These are phyloP conservation scores for Ophioderma brevispina DNA, from an alignment of 35 echinoderm and acorn worm genomes.

Conservation along the genomic window DNA sequence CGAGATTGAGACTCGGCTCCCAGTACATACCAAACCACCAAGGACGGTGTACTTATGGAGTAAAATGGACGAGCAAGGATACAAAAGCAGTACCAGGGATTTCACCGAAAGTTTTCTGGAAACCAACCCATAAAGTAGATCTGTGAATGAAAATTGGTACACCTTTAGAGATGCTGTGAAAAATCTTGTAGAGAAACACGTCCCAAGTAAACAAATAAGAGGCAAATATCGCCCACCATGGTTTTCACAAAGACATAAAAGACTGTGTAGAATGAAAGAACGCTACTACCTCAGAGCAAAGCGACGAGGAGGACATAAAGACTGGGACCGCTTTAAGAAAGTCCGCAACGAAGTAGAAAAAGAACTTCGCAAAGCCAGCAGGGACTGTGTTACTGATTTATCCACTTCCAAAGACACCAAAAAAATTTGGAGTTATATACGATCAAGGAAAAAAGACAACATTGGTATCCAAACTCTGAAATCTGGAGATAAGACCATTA, in stretches of 20 bases:
- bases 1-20: background rate
- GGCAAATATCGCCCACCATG: constrained; percentile 17
- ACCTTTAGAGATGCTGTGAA: background rate
- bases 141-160: constrained; percentile 20
- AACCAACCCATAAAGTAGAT: background rate
- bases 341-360: constrained; percentile 9
- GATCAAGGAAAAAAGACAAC: background rate
- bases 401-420: background rate
- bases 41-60: constrained; percentile 7
- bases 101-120: background rate
- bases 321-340: constrained; percentile 11
- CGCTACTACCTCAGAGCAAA: constrained; percentile 11
- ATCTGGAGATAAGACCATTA: background rate
- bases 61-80: background rate
- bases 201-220: constrained; percentile 16
- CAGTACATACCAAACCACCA: background rate
- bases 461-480: background rate
- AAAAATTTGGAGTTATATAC: background rate
- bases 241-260: constrained; percentile 19
- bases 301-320: background rate
- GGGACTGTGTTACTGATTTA: background rate
- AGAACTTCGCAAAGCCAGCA: constrained; percentile 8
- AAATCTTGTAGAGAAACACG: constrained; percentile 19
- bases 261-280: constrained; percentile 9
- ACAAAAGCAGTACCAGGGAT: background rate